Evolutionary conservation across 2,888 invertebrate genomes (phyloP).

Genomic region (Heliconius charithonia): DNA sequence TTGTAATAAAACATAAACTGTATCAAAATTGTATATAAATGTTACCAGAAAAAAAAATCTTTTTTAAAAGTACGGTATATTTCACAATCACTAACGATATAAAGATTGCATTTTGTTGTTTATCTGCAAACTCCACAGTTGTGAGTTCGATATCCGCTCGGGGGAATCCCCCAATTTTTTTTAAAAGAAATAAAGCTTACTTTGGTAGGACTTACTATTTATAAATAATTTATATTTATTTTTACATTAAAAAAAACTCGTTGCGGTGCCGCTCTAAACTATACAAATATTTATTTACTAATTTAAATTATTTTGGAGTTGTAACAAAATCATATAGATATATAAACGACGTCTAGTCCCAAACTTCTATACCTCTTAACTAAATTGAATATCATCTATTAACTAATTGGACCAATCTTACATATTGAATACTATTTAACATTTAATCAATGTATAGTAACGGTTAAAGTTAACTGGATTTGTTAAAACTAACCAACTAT

Average conservation of each 20-base stretch:
- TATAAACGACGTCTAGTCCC: not conserved
- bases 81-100: not conserved
- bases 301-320: no score
- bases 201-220: no score
- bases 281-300: no score
- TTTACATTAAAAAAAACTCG: no score
- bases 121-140: not conserved
- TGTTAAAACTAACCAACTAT: slow-evolving; percentile 14
- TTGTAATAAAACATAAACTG: not conserved
- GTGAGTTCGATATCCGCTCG: not conserved
- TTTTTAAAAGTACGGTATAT: not conserved
- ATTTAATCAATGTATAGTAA: slow-evolving; percentile 16
- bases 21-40: not conserved
- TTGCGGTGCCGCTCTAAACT: no score
- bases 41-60: not conserved
- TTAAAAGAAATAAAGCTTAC: not conserved
- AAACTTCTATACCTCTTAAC: slow-evolving; percentile 16
- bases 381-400: slow-evolving; percentile 31
- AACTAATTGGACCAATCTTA: slow-evolving; percentile 31
- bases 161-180: not conserved
- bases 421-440: slow-evolving; percentile 26
- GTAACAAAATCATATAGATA: no score
- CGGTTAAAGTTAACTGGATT: slow-evolving; percentile 15
- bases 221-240: no score
- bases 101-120: not conserved